These are phyloP conservation scores for Prolemur simus DNA, from an alignment of 2,113 vertebrate species.

Conservation along the genomic window DNA sequence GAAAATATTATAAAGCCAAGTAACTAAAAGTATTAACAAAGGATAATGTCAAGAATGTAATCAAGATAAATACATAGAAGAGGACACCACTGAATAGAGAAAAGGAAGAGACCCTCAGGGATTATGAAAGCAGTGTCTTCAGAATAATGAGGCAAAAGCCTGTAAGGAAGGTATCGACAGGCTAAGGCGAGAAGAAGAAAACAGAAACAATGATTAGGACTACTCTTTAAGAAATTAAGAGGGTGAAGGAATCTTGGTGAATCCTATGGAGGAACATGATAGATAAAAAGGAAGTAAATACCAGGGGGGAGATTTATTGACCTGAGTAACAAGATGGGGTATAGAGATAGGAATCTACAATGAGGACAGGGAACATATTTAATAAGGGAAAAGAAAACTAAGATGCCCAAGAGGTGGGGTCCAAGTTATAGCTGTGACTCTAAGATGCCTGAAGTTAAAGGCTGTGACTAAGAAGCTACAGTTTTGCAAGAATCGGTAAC, in stretches of 20 bases:
- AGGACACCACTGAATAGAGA: neutral
- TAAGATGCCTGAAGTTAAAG: neutral
- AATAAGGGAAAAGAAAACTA: neutral
- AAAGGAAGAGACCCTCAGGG: neutral
- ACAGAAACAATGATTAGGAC: neutral
- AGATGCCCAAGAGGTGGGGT: neutral
- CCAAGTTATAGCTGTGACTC: neutral
- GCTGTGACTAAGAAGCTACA: neutral
- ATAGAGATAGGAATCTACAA: neutral
- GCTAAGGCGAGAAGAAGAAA: neutral
- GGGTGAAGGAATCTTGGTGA: neutral
- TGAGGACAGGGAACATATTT: neutral
- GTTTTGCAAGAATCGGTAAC: neutral
- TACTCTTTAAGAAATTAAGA: neutral
- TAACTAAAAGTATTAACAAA: neutral
- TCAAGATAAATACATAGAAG: neutral
- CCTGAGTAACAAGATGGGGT: neutral
- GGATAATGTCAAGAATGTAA: neutral
- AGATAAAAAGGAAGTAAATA: conserved; percentile 21
- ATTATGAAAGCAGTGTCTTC: neutral
- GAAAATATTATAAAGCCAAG: neutral
- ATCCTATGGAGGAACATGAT: neutral
- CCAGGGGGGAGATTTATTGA: neutral
- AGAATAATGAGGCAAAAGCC: neutral
- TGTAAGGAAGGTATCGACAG: neutral